Evolutionary conservation across 2,888 invertebrate species (phyloP).

Genomic region (Nipponacmea schrenckii): DNA sequence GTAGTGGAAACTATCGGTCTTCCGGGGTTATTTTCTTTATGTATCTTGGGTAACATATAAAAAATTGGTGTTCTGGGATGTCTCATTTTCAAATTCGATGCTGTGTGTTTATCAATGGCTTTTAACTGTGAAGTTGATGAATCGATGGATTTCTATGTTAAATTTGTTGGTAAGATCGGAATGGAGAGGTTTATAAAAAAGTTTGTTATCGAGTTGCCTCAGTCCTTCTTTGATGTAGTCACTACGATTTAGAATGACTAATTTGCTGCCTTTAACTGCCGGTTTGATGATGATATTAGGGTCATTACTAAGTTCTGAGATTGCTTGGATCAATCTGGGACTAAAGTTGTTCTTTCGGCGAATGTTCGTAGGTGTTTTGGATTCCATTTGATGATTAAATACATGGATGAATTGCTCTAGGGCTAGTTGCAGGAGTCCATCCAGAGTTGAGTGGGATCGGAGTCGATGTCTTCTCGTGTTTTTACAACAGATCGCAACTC

Average conservation of each 20-base stretch:
- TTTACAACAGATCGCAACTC: too few relatives aligned
- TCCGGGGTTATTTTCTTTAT: slow-evolving; percentile 22
- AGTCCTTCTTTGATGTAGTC: not conserved
- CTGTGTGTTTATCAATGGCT: not conserved
- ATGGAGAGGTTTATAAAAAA: not conserved
- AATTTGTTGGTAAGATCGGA: too few relatives aligned
- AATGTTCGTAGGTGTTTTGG: not conserved
- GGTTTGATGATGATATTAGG: not conserved
- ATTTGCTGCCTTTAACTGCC: not conserved
- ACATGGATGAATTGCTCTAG: not conserved
- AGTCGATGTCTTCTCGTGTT: too few relatives aligned
- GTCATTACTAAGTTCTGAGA: not conserved
- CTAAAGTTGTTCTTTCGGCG: not conserved
- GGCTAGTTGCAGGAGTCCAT: too few relatives aligned
- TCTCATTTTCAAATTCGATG: not conserved
- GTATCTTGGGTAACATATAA: slow-evolving; percentile 29
- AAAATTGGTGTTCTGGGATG: slow-evolving; percentile 14
- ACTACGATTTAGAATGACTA: not conserved
- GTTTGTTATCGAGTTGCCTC: not conserved
- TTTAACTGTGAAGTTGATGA: too few relatives aligned
- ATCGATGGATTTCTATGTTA: not conserved
- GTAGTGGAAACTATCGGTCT: slow-evolving; percentile 25
- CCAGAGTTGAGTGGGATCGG: too few relatives aligned
- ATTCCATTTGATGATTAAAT: not conserved
- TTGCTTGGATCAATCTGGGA: not conserved